Percentiles rank a stretch among this genome's conserved stretches.
phyloP scores from a whole-genome alignment of 2,113 vertebrate species.

The Pedetes capensis region DNA sequence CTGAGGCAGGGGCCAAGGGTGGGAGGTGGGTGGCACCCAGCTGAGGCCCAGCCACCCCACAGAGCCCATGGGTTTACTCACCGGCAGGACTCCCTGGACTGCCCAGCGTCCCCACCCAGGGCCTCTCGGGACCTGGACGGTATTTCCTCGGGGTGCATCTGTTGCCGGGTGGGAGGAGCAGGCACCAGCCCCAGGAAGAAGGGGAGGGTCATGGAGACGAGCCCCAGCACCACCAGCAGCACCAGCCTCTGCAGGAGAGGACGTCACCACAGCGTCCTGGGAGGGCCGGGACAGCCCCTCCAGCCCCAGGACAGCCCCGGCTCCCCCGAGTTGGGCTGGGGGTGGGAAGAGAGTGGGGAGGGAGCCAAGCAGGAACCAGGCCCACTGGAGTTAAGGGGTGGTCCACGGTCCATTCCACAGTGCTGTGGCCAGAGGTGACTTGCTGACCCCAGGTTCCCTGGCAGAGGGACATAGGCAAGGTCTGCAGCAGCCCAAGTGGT shows the following conservation, averaged over 20 bases:
- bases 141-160: neutral
- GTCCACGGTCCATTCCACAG: no score
- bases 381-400: fast-evolving
- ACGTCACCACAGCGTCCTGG: fast-evolving
- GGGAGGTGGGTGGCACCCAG: no score
- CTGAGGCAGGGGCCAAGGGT: fast-evolving
- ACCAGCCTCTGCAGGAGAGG: conserved; percentile 54
- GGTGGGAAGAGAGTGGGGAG: fast-evolving
- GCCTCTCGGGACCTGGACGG: fast-evolving
- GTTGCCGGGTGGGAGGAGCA: neutral
- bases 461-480: fast-evolving
- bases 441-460: neutral
- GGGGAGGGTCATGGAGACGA: conserved; percentile 36
- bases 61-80: conserved; percentile 34
- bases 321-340: neutral
- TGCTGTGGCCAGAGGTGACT: fast-evolving
- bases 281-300: neutral
- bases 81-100: conserved; percentile 74
- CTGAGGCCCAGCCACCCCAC: neutral
- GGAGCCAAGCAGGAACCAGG: fast-evolving
- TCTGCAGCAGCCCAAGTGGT: no score
- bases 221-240: conserved; percentile 17
- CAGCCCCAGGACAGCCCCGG: neutral
- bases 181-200: conserved; percentile 28
- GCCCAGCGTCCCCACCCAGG: fast-evolving